Evolutionary conservation across 2,888 invertebrate genomes (phyloP), one percentile per base, ranked within the genome.

Genomic region (Drosophila borealis): DNA sequence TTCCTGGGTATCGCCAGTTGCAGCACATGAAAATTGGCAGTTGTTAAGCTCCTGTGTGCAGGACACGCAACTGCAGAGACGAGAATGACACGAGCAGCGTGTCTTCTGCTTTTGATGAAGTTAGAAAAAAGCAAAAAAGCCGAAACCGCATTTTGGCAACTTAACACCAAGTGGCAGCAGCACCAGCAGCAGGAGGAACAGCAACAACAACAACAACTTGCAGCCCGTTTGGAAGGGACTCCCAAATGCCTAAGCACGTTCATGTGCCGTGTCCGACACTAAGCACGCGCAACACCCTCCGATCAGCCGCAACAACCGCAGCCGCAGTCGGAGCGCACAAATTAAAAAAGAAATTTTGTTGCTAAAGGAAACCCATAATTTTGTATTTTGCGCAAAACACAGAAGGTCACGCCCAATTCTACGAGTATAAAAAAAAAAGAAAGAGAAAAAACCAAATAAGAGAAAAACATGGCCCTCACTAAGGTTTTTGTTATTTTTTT

Each of bases 201-300:
- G 37, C 39, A 14, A n/a, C 44, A 60, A 65, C 60, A 49, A 60
- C 17, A 21, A 17, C 25, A 57, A 50, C 55, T 29, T 68, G 70
- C 65, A 71, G 65, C 64, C 68, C 49, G 56, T 63, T 65, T 65
- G 37, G 36, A 29, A 51, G 25, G 67, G 83, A 80, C 82, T 88
- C 75, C 89, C 83, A 88, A 84, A 84, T 84, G 89, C 83, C 83
- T 89, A 84, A 84, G 83, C 83, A 84, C 83, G 83, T 88, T 54
- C 78, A 63, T 72, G 67, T 71, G 44, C 75, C 80, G 70, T 71
- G 86, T 80, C 85, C 86, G 88, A 81, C 80, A 76, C 89, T 84
- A 84, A 84, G 76, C 88, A 80, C 67, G 48, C 37, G 89, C 60
- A 86, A 84, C 89, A 74, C 83, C 83, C 80, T 54, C 78, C 46